phyloP scores from a whole-genome alignment of 2,888 invertebrate genomes.

The Zygaena filipendulae region DNA sequence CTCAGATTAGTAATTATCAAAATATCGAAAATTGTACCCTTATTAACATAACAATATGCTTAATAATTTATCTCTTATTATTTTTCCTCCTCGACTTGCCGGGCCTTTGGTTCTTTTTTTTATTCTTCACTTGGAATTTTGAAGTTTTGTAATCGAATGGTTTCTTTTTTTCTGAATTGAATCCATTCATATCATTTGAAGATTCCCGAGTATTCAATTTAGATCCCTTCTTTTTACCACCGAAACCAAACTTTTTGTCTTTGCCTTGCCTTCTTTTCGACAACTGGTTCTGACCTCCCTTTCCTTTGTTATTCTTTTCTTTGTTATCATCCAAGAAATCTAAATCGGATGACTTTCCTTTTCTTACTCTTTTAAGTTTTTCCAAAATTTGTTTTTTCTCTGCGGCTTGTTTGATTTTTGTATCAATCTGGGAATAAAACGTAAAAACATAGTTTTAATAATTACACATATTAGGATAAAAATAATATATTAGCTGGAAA shows the following conservation, averaged over 20 bases:
- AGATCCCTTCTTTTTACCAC: constrained; percentile 92
- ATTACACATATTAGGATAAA: too few species aligned
- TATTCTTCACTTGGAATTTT: constrained; percentile 42
- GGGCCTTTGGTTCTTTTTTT: constrained; percentile 57
- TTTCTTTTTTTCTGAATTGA: constrained; percentile 47
- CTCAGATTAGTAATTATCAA: too few species aligned
- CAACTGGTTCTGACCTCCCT: constrained; percentile 38
- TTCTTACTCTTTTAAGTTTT: constrained; percentile 92
- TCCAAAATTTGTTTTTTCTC: constrained; percentile 94
- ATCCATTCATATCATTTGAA: constrained; percentile 73
- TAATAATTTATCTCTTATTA: constrained; percentile 33
- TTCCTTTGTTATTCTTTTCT: constrained; percentile 30
- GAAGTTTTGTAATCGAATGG: constrained; percentile 48
- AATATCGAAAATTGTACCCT: too few species aligned
- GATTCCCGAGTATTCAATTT: constrained; percentile 91
- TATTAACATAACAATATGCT: too few species aligned
- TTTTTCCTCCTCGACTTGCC: constrained; percentile 66
- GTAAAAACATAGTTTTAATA: too few species aligned
- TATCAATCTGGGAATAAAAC: constrained; percentile 74
- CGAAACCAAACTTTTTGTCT: constrained; percentile 92
- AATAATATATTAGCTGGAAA: too few species aligned
- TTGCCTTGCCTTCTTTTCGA: constrained; percentile 72
- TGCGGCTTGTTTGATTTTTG: constrained; percentile 83
- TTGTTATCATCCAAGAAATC: constrained; percentile 81
- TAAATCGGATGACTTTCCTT: constrained; percentile 82